Conservation (phyloP, 2,113 vertebrate species). For the Grammatotria lemairii region DNA sequence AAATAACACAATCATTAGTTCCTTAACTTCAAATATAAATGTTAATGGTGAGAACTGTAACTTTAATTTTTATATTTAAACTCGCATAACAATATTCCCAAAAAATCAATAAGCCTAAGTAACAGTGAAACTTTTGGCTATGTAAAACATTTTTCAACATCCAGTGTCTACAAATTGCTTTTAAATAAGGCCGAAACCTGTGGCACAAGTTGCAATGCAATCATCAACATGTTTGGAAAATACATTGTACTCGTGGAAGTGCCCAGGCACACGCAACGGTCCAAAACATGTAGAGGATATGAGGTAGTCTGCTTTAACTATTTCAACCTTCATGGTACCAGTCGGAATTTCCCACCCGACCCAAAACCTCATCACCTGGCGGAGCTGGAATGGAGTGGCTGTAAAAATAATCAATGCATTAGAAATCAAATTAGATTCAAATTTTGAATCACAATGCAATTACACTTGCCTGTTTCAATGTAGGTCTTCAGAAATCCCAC, state of each 20-base stretch:
- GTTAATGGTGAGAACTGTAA: background rate
- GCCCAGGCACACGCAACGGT: fast-evolving
- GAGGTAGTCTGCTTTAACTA: background rate
- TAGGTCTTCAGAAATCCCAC: background rate
- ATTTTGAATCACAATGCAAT: fast-evolving
- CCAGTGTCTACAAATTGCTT: background rate
- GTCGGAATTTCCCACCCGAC: fast-evolving
- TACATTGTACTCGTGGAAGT: background rate
- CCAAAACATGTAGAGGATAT: background rate
- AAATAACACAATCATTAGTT: background rate
- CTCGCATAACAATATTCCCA: fast-evolving
- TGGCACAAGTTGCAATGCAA: background rate
- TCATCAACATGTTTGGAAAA: background rate
- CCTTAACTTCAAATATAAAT: background rate
- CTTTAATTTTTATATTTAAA: background rate
- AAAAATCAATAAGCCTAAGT: background rate
- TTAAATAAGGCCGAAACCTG: background rate
- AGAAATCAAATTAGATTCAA: background rate
- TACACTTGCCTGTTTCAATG: fast-evolving
- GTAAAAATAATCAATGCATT: background rate
- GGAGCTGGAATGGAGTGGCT: background rate
- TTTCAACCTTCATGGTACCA: background rate
- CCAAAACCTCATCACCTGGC: background rate
- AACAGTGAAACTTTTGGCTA: fast-evolving
- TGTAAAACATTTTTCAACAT: background rate